Conservation (phyloP, 2,113 vertebrate genomes). For the Varanus komodoensis region DNA sequence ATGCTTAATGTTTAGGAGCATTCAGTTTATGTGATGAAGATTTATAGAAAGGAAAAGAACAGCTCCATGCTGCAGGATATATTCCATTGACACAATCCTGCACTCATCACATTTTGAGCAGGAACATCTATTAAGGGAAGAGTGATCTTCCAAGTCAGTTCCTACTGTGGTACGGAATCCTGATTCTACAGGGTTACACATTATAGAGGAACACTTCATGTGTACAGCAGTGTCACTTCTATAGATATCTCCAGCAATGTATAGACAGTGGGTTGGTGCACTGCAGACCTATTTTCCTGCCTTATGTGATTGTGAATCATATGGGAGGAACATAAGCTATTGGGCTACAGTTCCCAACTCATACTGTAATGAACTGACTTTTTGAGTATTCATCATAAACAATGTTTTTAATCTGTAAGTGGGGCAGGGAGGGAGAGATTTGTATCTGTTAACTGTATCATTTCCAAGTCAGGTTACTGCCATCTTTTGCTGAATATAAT, state of each 20-base stretch:
- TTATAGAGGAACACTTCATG: too few species aligned
- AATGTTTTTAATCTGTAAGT: too few species aligned
- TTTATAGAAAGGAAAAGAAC: not conserved
- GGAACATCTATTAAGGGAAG: not conserved
- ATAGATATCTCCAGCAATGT: too few species aligned
- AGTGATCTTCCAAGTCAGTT: not conserved
- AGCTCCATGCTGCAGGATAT: too few species aligned
- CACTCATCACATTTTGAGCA: too few species aligned
- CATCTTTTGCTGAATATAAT: not conserved
- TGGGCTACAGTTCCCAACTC: not conserved
- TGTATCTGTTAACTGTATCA: not conserved
- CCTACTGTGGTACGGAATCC: not conserved
- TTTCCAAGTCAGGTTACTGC: not conserved
- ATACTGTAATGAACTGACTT: not conserved
- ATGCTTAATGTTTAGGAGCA: not conserved
- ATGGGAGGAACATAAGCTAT: too few species aligned
- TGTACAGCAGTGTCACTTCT: too few species aligned
- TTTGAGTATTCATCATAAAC: not conserved
- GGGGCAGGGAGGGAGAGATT: not conserved
- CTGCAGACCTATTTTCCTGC: too few species aligned
- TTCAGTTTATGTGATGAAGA: not conserved
- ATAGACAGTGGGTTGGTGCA: too few species aligned
- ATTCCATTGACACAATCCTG: too few species aligned
- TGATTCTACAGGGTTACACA: not conserved
- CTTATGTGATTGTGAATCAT: too few species aligned